These are phyloP conservation scores for Meles meles DNA, from an alignment of 2,113 vertebrate species.

Conservation along the genomic window DNA sequence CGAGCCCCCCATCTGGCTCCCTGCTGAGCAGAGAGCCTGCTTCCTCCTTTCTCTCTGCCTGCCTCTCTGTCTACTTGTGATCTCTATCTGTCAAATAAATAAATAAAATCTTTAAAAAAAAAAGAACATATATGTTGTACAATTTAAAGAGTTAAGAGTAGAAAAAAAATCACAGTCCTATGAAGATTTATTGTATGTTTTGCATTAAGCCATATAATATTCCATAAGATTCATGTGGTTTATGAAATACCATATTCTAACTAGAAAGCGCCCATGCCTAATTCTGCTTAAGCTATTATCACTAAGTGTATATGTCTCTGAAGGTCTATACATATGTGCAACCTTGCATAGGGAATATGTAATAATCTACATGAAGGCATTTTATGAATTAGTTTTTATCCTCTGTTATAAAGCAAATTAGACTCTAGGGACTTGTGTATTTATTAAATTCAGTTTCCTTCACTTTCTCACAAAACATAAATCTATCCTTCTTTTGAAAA, in stretches of 20 bases:
- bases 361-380: neutral
- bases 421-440: neutral
- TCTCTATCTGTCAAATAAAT: too few relatives aligned
- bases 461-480: neutral
- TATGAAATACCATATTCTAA: neutral
- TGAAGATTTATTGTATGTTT: neutral
- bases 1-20: too few relatives aligned
- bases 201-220: neutral
- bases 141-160: neutral
- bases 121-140: too few relatives aligned
- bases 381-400: neutral
- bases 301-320: neutral
- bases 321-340: neutral
- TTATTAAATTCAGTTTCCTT: constrained; percentile 27
- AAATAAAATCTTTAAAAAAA: too few relatives aligned
- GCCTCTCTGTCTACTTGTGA: too few relatives aligned
- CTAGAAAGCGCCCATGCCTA: neutral
- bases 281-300: neutral
- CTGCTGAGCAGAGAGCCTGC: too few relatives aligned
- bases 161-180: neutral
- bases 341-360: too few relatives aligned
- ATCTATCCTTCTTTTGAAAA: neutral
- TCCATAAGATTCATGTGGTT: neutral
- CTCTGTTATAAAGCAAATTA: neutral
- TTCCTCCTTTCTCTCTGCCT: too few relatives aligned